Conservation (phyloP, 2,113 vertebrate species). For the Macquaria ambigua region DNA sequence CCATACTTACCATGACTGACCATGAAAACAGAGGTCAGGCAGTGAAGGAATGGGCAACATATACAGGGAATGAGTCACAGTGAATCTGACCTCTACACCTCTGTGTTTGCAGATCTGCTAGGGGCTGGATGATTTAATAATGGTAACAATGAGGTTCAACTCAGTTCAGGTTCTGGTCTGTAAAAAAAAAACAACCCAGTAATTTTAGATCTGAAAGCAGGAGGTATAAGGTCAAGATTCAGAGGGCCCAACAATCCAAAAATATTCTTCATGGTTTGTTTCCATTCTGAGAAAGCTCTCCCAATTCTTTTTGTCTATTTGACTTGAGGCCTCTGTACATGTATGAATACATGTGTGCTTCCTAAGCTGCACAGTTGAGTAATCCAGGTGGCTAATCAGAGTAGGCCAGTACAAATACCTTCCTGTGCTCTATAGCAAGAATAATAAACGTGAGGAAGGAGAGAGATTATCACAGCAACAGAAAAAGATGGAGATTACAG, state of each 20-base stretch:
- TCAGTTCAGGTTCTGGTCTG: neutral
- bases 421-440: slow-evolving; percentile 59
- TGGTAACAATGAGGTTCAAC: neutral
- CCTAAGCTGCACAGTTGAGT: slow-evolving; percentile 41
- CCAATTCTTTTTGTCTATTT: slow-evolving; percentile 19
- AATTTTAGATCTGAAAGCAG: slow-evolving; percentile 52
- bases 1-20: slow-evolving; percentile 76
- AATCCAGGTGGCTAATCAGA: slow-evolving; percentile 65
- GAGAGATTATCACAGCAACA: slow-evolving; percentile 34
- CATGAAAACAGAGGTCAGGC: slow-evolving; percentile 75
- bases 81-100: slow-evolving; percentile 27
- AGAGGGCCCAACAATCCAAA: slow-evolving; percentile 16
- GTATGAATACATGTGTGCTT: slow-evolving; percentile 21
- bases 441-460: slow-evolving; percentile 58
- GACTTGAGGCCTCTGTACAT: neutral
- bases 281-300: slow-evolving; percentile 60
- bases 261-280: slow-evolving; percentile 37
- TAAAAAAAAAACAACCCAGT: neutral
- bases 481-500: slow-evolving; percentile 25
- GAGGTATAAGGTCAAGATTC: slow-evolving; percentile 32
- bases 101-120: slow-evolving; percentile 45
- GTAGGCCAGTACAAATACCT: slow-evolving; percentile 54
- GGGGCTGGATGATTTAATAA: neutral
- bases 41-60: slow-evolving; percentile 58
- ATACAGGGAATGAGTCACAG: neutral